Conservation (phyloP, 2,797 vertebrate genomes). For the Okamejei kenojei region DNA sequence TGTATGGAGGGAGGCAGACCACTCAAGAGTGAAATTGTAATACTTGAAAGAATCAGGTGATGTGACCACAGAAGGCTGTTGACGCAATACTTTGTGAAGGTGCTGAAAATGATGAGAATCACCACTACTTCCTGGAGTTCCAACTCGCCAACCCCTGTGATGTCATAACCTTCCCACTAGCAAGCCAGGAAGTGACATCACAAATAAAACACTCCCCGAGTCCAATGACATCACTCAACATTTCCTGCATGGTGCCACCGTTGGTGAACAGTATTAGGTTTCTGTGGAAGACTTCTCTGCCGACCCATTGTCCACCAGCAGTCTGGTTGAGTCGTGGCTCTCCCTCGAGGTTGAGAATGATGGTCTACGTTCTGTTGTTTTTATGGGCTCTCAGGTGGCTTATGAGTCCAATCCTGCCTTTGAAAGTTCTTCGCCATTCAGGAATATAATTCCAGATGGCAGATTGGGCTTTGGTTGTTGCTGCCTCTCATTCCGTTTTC, state of each 20-base stretch:
- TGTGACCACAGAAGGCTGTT: background rate
- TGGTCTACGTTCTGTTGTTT: too few species aligned
- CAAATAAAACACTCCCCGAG: background rate
- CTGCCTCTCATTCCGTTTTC: too few species aligned
- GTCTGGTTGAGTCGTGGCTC: too few species aligned
- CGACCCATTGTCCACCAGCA: background rate
- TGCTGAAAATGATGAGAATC: background rate
- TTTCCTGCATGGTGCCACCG: background rate
- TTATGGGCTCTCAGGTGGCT: too few species aligned
- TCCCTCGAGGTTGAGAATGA: too few species aligned
- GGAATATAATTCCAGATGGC: too few species aligned
- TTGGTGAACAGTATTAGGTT: background rate
- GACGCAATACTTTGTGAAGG: background rate
- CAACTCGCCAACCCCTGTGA: background rate
- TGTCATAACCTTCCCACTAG: background rate
- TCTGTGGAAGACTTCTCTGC: background rate
- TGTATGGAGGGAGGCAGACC: too few species aligned
- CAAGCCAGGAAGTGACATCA: background rate
- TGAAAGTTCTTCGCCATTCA: too few species aligned
- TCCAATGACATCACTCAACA: background rate
- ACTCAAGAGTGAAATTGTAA: background rate
- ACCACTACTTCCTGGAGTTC: background rate
- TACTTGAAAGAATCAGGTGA: background rate
- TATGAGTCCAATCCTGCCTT: too few species aligned
- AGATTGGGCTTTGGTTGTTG: too few species aligned